Percentiles rank a stretch among this genome's conserved stretches.
Evolutionary conservation across 2,888 invertebrate genomes (phyloP).

Genomic region (Rambutsinella grinnellia): DNA sequence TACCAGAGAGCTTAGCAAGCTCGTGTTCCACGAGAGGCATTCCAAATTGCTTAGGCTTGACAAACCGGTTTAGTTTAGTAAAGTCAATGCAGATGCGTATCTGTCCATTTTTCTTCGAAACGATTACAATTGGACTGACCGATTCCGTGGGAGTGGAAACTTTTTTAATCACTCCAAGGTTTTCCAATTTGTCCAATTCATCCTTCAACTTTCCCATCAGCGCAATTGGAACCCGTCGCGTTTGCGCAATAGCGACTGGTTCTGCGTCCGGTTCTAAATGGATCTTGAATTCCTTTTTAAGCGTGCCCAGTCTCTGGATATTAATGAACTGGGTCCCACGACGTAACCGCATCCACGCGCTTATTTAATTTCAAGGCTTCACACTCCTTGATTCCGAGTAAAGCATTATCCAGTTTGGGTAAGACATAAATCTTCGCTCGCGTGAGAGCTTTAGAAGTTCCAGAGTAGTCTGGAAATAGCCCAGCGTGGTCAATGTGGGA

Average conservation of each 20-base stretch:
- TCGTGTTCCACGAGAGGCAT: conserved; percentile 20
- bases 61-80: background rate
- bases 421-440: too few species aligned
- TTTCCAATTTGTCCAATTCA: background rate
- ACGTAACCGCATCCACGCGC: conserved; percentile 3
- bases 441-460: conserved; percentile 9
- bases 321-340: too few species aligned
- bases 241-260: conserved; percentile 66
- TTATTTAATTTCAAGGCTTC: conserved; percentile 22
- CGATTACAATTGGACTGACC: conserved; percentile 8
- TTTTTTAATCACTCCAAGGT: background rate
- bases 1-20: background rate
- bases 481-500: background rate
- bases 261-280: conserved; percentile 58
- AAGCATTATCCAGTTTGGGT: too few species aligned
- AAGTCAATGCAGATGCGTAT: conserved; percentile 25
- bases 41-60: conserved; percentile 1
- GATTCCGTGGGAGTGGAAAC: background rate
- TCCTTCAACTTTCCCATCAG: conserved; percentile 60
- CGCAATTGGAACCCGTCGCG: conserved; percentile 67
- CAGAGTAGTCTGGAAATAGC: background rate
- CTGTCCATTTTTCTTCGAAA: background rate
- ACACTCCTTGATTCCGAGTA: conserved; percentile 17
- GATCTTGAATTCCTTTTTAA: conserved; percentile 11
- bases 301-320: background rate